These are phyloP conservation scores for Lepilemur ruficaudatus DNA, from an alignment of 2,797 vertebrate species.

Conservation along the genomic window DNA sequence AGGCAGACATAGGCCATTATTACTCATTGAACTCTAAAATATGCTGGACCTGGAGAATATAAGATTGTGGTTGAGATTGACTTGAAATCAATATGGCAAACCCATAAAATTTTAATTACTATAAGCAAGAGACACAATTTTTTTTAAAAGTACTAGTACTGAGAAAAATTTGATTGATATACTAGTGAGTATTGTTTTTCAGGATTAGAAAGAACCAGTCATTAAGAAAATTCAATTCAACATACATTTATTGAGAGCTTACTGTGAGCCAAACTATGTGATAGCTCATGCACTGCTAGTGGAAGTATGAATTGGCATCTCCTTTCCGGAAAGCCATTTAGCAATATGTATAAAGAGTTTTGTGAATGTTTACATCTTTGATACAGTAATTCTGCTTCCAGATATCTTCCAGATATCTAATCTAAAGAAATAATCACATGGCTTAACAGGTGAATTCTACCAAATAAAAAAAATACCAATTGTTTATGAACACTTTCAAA, in stretches of 20 bases:
- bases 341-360: slow-evolving; percentile 5
- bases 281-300: background rate
- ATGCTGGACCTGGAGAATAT: background rate
- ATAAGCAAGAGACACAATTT: background rate
- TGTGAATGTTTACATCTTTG: background rate
- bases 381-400: slow-evolving; percentile 12
- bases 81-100: slow-evolving; percentile 35
- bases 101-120: background rate
- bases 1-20: background rate
- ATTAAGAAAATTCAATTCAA: slow-evolving; percentile 35
- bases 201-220: background rate
- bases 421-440: slow-evolving; percentile 29
- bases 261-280: background rate
- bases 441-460: background rate
- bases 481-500: slow-evolving; percentile 11
- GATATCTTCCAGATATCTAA: slow-evolving; percentile 1
- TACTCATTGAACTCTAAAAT: background rate
- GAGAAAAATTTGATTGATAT: slow-evolving; percentile 4
- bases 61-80: background rate
- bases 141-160: slow-evolving; percentile 1
- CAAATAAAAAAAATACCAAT: slow-evolving; percentile 17
- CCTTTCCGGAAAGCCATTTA: background rate
- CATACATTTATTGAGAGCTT: background rate
- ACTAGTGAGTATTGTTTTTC: background rate
- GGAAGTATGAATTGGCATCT: background rate